Base-by-base conservation (phyloP, 2,113 vertebrate species). In the Austrofundulus limnaeus region DNA sequence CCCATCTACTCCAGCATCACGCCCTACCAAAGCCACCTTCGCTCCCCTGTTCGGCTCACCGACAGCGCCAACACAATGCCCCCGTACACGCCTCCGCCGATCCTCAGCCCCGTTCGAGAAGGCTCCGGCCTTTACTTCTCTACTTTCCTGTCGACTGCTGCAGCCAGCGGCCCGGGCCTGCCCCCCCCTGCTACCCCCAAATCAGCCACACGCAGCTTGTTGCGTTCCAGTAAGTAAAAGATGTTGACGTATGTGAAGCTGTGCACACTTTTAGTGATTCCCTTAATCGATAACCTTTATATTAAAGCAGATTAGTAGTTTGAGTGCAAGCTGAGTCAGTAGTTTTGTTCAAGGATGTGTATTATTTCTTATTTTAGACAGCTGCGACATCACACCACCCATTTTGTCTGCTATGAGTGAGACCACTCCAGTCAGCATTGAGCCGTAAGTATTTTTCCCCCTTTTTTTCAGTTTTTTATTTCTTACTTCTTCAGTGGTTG, bases 111-210 rank as follows among this genome's bases (percentile, higher is more conserved):
- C 0, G 95, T 99, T 41, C 94, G 97, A 16, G 96, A 98, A 80
- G 97, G 97, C 62, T 97, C 97, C 0, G 97, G 97, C 41, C 95
- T 99, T 4, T 99, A 99, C 86, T 99, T 99, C 90, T 95, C 96
- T 37, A 95, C 97, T 43, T 96, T 99, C 83, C 92, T 98, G 37
- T 98, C 96, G 2, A 72, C 90, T 0, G 72, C 64, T 5, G 85
- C 76, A 0, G 89, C 92, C 61, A 88, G 87, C 19, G 76, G 87
- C 37, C 93, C 93, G 78, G 90, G 93, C 0, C 92, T 93, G 65
- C 94, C 94, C 2, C 95, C 94, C 17, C 95, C 95, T 1, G 89
- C 92, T 19, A 99, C 97, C 0, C 96, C 97, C 53, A 99, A 99
- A 86, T 97, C 96, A 5, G 93, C 94, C 57, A 94, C 96, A 39